These are phyloP conservation scores for Galerucella nymphaeae DNA, from an alignment of 2,888 invertebrate genomes.

Conservation along the genomic window DNA sequence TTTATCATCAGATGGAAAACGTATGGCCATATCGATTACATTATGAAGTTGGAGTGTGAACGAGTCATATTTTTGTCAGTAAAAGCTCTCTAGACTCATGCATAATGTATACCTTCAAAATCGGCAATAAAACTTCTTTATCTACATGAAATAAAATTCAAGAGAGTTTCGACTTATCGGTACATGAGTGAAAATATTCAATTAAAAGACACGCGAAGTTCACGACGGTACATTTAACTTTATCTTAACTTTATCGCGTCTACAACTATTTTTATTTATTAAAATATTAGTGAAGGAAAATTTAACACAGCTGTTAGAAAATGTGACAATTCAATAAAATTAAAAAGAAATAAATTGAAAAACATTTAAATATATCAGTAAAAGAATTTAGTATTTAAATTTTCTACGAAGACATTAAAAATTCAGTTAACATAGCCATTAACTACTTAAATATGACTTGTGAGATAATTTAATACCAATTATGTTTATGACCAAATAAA, in stretches of 20 bases:
- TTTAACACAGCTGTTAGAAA: no score
- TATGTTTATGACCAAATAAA: constrained; percentile 46
- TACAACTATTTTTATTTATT: neutral
- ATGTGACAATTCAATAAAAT: neutral
- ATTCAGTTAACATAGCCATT: constrained; percentile 14
- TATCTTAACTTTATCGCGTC: no score
- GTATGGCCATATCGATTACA: neutral
- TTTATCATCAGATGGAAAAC: neutral
- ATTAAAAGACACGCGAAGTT: constrained; percentile 24
- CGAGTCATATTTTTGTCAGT: constrained; percentile 18
- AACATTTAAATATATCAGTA: neutral
- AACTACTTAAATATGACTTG: constrained; percentile 22
- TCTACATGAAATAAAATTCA: constrained; percentile 34
- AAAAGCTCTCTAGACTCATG: constrained; percentile 23
- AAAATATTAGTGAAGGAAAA: no score
- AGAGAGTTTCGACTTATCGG: constrained; percentile 30
- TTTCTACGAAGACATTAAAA: constrained; percentile 27
- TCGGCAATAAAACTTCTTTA: constrained; percentile 34
- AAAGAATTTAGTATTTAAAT: constrained; percentile 11
- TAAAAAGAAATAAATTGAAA: neutral
- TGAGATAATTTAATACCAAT: constrained; percentile 46
- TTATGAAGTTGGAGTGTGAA: constrained; percentile 16
- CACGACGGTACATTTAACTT: constrained; percentile 1
- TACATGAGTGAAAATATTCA: constrained; percentile 19
- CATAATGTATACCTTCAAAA: constrained; percentile 27